phyloP scores from a whole-genome alignment of 2,888 invertebrate genomes.

The Norana najaformis region DNA sequence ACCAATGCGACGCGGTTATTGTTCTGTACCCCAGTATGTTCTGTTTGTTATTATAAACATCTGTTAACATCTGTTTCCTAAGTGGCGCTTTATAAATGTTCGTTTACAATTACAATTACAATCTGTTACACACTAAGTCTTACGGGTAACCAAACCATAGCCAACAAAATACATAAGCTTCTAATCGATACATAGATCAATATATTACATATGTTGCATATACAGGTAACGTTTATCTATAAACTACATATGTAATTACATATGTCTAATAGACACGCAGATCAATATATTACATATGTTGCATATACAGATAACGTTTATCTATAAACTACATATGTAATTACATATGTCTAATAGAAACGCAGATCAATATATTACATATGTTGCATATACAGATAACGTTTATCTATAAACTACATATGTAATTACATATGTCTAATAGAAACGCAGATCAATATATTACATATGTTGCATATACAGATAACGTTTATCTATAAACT shows the following conservation, averaged over 20 bases:
- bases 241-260: no score
- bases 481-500: background rate
- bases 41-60: background rate
- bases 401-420: background rate
- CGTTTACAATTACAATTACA: no score
- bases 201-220: background rate
- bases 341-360: no score
- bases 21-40: no score
- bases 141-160: background rate
- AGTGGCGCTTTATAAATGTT: no score
- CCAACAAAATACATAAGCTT: background rate
- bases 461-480: no score
- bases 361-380: background rate
- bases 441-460: no score
- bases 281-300: no score
- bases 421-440: background rate
- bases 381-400: background rate
- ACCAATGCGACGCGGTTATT: background rate
- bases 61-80: no score
- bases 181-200: background rate
- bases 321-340: no score
- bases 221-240: background rate
- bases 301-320: background rate
- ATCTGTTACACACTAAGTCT: background rate
- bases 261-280: background rate